Base-by-base conservation (phyloP, 2,888 invertebrate species). In the Calameuta pallipes region DNA sequence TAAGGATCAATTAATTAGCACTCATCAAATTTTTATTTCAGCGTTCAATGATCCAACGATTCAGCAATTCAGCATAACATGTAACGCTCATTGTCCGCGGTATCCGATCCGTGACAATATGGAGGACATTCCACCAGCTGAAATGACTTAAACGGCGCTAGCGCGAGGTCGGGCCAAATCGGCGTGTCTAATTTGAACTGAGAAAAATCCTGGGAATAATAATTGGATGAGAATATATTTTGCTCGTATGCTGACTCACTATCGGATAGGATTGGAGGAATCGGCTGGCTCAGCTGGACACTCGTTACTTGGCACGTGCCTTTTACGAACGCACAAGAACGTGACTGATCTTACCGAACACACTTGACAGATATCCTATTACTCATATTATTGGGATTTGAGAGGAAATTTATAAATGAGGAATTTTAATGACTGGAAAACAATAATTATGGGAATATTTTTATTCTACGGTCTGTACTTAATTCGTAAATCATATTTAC, bases 141-240 rank as follows among this genome's bases (percentile, higher is more conserved):
- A 33, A 71, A 71, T 71, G 71, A 31, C 71, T 71, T 71, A 71
- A 71, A 71, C 71, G 33, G 71, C 71, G 71, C 71, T 71, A 56
- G 31, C 71, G 71, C 71, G 71, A 71, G 71, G 71, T 71, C 71
- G 31, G 71, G 31, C 71, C 71, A 71, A 71, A 71, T 71, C 71
- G 33, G 31, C 71, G 71, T 71, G 71, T 71, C 71, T 33, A 71
- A 71, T 71, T 71, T 31, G 1, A 33, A 15, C 3, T 4, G 71
- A 71, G 71, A 71, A 71, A 71, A 71, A 71, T 71, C 71, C 9
- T 4, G 15, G 71, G 33, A 71, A 71, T 71, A 71, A 71, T 71
- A 71, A 71, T 71, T 71, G 31, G 71, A 71, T 71, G 71, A 71
- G 71, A 71, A 71, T 71, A 71, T 71, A 71, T 71, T 31, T 71